A percentile compares a stretch with the other conserved stretches of the same genome.
These are phyloP conservation scores for Chelon auratus DNA, from an alignment of 2,797 vertebrate species.

Conservation along the genomic window DNA sequence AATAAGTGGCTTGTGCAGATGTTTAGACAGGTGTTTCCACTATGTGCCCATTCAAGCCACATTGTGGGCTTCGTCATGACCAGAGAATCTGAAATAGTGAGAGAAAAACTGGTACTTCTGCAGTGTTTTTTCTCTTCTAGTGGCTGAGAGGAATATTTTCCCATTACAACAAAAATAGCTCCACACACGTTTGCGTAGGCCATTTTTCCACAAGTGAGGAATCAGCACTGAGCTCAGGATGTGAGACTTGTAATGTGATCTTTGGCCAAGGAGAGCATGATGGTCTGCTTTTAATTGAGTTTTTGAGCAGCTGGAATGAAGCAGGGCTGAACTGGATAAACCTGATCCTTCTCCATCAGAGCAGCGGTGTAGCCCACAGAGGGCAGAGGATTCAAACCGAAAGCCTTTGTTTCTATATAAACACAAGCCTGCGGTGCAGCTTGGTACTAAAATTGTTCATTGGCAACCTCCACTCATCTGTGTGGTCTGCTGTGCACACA, in stretches of 20 bases:
- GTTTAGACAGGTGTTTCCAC: constrained; percentile 79
- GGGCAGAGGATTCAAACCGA: constrained; percentile 45
- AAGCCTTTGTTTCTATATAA: constrained; percentile 58
- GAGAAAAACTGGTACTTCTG: constrained; percentile 49
- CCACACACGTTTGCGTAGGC: constrained; percentile 38
- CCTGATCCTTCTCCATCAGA: constrained; percentile 43
- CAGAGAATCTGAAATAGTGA: constrained; percentile 56
- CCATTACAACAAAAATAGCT: constrained; percentile 67
- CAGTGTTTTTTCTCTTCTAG: constrained; percentile 55
- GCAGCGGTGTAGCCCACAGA: constrained; percentile 33
- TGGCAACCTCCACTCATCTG: constrained; percentile 44
- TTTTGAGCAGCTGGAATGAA: constrained; percentile 61
- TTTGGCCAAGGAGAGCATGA: constrained; percentile 53
- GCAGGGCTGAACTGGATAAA: constrained; percentile 53
- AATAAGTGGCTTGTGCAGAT: constrained; percentile 53
- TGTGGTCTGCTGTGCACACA: constrained; percentile 43
- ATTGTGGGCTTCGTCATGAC: constrained; percentile 50
- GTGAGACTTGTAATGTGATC: constrained; percentile 64
- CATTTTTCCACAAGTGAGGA: constrained; percentile 66
- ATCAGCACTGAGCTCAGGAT: constrained; percentile 55
- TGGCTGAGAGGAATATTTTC: constrained; percentile 54
- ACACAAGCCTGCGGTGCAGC: constrained; percentile 41
- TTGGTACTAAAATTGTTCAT: constrained; percentile 44
- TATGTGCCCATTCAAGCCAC: constrained; percentile 51
- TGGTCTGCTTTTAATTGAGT: constrained; percentile 67